Percentiles rank a stretch among this genome's conserved stretches.
Conservation (phyloP, 2,888 invertebrate species). For the Protodeltote pygarga region DNA sequence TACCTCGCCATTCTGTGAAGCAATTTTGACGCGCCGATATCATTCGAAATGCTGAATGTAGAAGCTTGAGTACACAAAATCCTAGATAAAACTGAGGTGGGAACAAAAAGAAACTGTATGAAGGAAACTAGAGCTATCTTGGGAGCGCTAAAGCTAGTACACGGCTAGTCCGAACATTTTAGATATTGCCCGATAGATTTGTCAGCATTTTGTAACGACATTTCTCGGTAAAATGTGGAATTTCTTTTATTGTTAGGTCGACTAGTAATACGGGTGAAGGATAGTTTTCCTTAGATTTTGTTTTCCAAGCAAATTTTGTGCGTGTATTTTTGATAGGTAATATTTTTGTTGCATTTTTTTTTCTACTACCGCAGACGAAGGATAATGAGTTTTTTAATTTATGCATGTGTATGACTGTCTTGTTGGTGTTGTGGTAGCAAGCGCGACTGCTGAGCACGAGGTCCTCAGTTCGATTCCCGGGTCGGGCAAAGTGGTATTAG, state of each 20-base stretch:
- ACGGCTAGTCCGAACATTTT: conserved; percentile 12
- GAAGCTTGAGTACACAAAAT: conserved; percentile 18
- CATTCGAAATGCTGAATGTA: conserved; percentile 6
- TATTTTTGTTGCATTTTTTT: too few species aligned
- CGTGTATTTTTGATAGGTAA: too few species aligned
- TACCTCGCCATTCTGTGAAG: conserved; percentile 13
- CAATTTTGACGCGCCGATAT: conserved; percentile 30
- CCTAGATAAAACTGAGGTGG: conserved; percentile 18
- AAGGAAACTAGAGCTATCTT: conserved; percentile 7
- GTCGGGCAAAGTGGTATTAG: too few species aligned
- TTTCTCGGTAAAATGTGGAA: conserved; percentile 15
- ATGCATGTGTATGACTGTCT: too few species aligned
- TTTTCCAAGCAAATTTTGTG: background rate
- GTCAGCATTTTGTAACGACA: conserved; percentile 33
- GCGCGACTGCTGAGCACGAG: too few species aligned
- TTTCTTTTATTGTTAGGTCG: conserved; percentile 7
- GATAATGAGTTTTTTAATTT: too few species aligned
- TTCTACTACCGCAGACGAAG: too few species aligned
- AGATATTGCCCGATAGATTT: conserved; percentile 30
- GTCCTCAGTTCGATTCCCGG: too few species aligned
- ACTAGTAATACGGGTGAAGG: background rate
- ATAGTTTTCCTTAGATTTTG: background rate
- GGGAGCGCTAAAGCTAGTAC: conserved; percentile 14
- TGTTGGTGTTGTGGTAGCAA: too few species aligned
- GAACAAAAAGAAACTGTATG: conserved; percentile 8